Conservation (phyloP, 2,113 vertebrate species). For the Cheilinus undulatus region DNA sequence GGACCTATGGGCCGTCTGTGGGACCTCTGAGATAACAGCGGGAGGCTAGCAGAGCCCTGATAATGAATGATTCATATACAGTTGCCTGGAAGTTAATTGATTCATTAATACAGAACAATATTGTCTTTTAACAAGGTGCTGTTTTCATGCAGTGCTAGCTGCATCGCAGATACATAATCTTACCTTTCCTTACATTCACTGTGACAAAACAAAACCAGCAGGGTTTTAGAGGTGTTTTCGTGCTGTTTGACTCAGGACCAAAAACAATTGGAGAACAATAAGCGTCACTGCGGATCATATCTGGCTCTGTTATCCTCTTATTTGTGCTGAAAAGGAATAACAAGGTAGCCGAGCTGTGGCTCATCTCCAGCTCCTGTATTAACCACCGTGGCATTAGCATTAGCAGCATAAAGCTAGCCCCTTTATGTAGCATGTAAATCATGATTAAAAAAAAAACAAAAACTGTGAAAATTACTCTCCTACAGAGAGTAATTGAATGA, state of each 20-base stretch:
- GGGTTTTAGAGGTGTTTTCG: constrained; percentile 73
- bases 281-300: constrained; percentile 61
- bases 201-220: constrained; percentile 65
- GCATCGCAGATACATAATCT: constrained; percentile 30
- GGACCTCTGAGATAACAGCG: constrained; percentile 49
- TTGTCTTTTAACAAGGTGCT: constrained; percentile 62
- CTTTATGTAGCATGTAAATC: neutral
- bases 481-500: neutral
- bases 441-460: neutral
- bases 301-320: constrained; percentile 77
- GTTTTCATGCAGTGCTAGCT: constrained; percentile 34
- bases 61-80: constrained; percentile 67
- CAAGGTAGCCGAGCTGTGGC: constrained; percentile 65
- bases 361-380: constrained; percentile 71
- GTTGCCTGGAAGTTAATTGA: constrained; percentile 62
- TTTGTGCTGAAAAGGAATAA: constrained; percentile 71
- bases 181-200: constrained; percentile 43
- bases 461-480: neutral
- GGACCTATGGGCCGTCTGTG: constrained; percentile 48
- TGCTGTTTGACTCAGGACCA: constrained; percentile 57
- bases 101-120: constrained; percentile 70
- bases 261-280: constrained; percentile 76
- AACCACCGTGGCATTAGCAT: constrained; percentile 62
- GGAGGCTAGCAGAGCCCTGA: constrained; percentile 65
- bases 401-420: constrained; percentile 38